phyloP scores from a whole-genome alignment of 2,797 vertebrate genomes.

The Poecile montanus region DNA sequence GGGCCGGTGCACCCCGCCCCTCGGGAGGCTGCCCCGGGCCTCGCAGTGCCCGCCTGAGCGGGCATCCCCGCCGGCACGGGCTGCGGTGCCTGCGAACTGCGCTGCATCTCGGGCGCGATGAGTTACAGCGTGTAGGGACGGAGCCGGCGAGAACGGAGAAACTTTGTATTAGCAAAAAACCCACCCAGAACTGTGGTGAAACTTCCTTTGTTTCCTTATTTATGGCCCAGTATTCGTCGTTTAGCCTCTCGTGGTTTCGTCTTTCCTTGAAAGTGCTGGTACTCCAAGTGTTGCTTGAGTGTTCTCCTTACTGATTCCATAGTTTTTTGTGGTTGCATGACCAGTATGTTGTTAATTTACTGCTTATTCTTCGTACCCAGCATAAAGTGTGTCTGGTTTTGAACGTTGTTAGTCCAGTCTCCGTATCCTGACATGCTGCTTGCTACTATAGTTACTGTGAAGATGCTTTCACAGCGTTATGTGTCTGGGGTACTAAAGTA shows the following conservation, averaged over 20 bases:
- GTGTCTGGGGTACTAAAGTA: neutral
- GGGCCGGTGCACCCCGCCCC: neutral
- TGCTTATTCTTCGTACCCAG: neutral
- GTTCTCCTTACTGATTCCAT: neutral
- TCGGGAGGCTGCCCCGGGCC: too few species aligned
- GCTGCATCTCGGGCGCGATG: neutral
- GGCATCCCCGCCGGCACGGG: neutral
- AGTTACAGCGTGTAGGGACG: neutral
- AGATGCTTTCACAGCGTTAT: neutral
- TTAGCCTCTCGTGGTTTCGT: neutral
- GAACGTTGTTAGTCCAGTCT: neutral
- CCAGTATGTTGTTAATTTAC: neutral
- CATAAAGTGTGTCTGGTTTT: neutral
- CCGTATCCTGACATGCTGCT: neutral
- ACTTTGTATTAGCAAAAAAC: neutral
- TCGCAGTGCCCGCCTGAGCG: fast-evolving
- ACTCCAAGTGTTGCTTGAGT: neutral
- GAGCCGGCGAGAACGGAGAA: neutral
- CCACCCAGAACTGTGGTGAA: neutral
- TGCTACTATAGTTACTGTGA: neutral
- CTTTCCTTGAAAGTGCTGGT: neutral
- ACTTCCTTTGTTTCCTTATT: neutral
- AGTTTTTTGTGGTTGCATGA: neutral
- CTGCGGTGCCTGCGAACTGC: neutral
- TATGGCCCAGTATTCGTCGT: neutral